Conservation (phyloP, 2,113 vertebrate genomes). For the Charina bottae region DNA sequence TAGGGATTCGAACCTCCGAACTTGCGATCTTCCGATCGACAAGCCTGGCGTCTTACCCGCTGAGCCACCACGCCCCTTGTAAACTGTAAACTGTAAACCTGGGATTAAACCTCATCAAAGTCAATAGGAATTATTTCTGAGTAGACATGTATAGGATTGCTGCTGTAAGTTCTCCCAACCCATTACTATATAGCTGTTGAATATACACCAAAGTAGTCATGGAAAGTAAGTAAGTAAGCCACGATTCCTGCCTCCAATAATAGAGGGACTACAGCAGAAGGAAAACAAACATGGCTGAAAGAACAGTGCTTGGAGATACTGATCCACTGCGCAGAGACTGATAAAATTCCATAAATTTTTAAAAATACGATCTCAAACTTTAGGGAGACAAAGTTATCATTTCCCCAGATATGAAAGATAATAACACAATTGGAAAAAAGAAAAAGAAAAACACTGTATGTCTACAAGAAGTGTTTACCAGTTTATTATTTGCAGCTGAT, state of each 20-base stretch:
- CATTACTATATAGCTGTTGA: neutral
- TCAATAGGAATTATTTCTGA: neutral
- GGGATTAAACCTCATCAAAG: neutral
- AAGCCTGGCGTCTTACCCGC: too few species aligned
- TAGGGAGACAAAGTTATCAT: neutral
- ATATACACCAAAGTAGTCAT: neutral
- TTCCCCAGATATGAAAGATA: neutral
- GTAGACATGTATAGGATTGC: neutral
- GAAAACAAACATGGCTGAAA: neutral
- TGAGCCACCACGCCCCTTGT: too few species aligned
- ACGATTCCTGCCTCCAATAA: neutral
- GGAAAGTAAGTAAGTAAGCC: neutral
- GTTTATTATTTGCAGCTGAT: neutral
- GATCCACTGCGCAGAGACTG: neutral
- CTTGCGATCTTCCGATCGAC: too few species aligned
- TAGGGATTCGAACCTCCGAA: too few species aligned
- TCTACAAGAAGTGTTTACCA: neutral
- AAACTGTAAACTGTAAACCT: too few species aligned
- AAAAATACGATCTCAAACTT: neutral
- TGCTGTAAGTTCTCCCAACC: neutral
- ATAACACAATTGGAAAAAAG: neutral
- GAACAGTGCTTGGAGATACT: neutral
- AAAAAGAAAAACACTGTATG: too few species aligned
- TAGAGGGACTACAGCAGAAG: neutral
- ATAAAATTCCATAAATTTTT: neutral